Evolutionary conservation across 1,140 invertebrate genomes (phyloP).

Genomic region (Mizuhopecten yessoensis): DNA sequence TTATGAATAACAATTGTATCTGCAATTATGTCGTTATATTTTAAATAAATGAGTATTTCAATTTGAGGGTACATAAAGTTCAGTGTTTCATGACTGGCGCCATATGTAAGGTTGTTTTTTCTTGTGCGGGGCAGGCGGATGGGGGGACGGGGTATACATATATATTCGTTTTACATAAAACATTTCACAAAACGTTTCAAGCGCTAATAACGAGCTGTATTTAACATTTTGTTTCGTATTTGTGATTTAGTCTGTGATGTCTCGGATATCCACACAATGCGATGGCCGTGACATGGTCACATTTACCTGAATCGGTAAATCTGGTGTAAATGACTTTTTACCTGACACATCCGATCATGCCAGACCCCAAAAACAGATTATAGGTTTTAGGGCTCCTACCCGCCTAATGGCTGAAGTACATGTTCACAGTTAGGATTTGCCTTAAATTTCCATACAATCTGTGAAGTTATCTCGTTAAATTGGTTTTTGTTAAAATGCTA

Average conservation of each 20-base stretch:
- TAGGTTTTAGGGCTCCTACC: not conserved
- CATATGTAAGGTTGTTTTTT: not conserved
- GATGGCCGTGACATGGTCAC: not conserved
- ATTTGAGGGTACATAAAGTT: too few relatives aligned
- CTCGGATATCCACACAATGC: not conserved
- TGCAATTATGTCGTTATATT: not conserved
- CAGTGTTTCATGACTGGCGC: not conserved
- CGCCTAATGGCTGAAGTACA: not conserved
- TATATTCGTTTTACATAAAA: not conserved
- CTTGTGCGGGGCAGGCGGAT: not conserved
- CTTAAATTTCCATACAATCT: not conserved
- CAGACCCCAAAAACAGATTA: not conserved
- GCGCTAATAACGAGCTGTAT: not conserved
- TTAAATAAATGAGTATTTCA: too few relatives aligned
- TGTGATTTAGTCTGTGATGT: not conserved
- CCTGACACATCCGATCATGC: constrained; percentile 4
- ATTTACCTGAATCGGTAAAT: not conserved
- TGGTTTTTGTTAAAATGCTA: constrained; percentile 2
- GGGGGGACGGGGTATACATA: too few relatives aligned
- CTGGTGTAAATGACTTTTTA: not conserved
- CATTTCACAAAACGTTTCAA: not conserved
- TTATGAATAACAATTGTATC: not conserved
- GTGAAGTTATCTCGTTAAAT: not conserved
- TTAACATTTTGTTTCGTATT: not conserved
- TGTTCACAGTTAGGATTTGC: not conserved